Base-by-base conservation (phyloP, 2,113 vertebrate genomes). In the Alethe diademata region DNA sequence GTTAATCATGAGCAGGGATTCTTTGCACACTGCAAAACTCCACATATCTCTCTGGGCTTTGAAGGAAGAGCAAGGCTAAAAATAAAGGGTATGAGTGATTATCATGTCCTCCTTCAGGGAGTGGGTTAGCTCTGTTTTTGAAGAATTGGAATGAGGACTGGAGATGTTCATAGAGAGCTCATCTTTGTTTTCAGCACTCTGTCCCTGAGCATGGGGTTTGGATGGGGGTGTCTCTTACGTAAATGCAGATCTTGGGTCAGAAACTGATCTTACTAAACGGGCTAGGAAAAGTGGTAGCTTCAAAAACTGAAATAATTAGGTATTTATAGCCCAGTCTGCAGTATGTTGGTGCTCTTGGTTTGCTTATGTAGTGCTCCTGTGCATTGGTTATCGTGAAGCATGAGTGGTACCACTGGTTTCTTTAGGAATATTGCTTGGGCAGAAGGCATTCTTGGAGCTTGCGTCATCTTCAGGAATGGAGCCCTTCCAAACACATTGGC, bases 31-130 rank as follows among this genome's bases (percentile, higher is more conserved):
- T 88, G 88, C 38, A 80, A 88, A 95, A 56, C 69, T 90, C 74
- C 65, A 48, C 51, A 2, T 86, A 66, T 76, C 93, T 96, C 8
- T 4, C 90, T 93, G 85, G 84, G 90, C 95, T 96, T 96, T 96
- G 78, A 94, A 96, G 67, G 92, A 85, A 92, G 74, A 91, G 78
- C 90, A 70, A 43, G 67, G 72, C 92, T 96, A 88, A 94, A 94
- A 94, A 92, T 94, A 95, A 95, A 94, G 78, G 54, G 22, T 85
- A 58, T 88, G 83, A 96, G 91, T 92, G 94, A 88, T 71, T 93
- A 80, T 79, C 19, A 5, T 56, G 75, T 95, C 69, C 53, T 90
- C 75, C 88, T 95, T 94, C 76, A 71, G 86, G 86, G 86, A 94
- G 54, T 78, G 86, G 47, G 47, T 88, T 93, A 66, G 69, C 88